Base-by-base conservation (phyloP, 2,113 vertebrate genomes). In the Pungitius pungitius region DNA sequence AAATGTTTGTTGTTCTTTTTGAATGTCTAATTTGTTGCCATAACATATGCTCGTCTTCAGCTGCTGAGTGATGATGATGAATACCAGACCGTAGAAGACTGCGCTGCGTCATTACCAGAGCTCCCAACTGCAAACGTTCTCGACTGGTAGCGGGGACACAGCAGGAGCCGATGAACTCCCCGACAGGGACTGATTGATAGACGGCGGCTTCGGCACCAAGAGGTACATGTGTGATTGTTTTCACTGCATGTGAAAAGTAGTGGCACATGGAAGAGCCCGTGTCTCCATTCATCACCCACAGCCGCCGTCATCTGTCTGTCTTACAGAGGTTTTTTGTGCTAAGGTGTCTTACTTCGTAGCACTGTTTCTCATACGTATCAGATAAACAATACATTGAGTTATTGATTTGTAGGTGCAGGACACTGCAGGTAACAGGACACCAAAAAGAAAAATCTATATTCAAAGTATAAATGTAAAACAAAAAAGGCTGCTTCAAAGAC, bases 1-100 rank as follows among this genome's bases (percentile, higher is more conserved):
- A 91, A 91, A 85, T 85, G 90, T 90, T 89, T 88, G 87, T 89
- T 89, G 83, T 89, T 85, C 81, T 84, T 87, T 54, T 72, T 78
- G 73, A 87, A 89, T 80, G 80, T 87, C 82, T 91, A 80, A 90
- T 89, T 87, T 87, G 87, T 85, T 89, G 82, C 85, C 75, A 73
- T 73, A 89, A 90, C 87, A 91, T 80, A 78, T 85, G 85, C 83
- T 82, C 51, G 69, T 88, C 80, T 87, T 85, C 83, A 88, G 73
- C 81, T 57, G 74, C 75, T 79, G 86, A 89, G 72, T 85, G 80
- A 87, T 85, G 84, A 91, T 79, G 80, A 73, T 77, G 78, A 69
- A 67, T 1, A 17, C 15, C 63, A 73, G 84, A 76, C 68, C 54
- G 76, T 33, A 43, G 76, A 86, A 74, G 64, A 69, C 73, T 45